Evolutionary conservation across 2,797 vertebrate genomes (phyloP).

Genomic region (Gila robusta): DNA sequence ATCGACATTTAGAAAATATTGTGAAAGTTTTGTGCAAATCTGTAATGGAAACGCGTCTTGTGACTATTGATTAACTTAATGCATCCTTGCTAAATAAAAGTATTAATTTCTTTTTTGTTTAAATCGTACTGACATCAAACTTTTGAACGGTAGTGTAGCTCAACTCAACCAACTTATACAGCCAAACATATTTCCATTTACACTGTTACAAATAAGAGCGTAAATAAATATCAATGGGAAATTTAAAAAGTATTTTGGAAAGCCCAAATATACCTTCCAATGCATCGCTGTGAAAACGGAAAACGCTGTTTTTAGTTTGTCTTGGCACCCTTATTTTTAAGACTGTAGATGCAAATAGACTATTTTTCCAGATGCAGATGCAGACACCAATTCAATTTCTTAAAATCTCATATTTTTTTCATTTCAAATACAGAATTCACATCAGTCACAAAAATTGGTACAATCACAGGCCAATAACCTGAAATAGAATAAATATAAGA

Average conservation of each 20-base stretch:
- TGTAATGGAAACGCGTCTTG: too few species aligned
- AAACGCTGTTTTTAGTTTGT: not conserved
- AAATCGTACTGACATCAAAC: too few species aligned
- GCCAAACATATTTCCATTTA: too few species aligned
- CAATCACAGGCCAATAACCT: slow-evolving; percentile 44
- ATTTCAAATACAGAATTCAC: slow-evolving; percentile 25
- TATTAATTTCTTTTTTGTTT: too few species aligned
- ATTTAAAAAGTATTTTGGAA: not conserved
- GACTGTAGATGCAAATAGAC: not conserved
- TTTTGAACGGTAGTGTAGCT: too few species aligned
- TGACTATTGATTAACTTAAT: too few species aligned
- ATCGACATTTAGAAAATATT: too few species aligned
- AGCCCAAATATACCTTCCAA: not conserved
- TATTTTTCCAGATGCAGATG: too few species aligned
- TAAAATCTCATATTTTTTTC: slow-evolving; percentile 25
- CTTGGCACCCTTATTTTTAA: not conserved
- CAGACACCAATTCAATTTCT: not conserved
- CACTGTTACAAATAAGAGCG: too few species aligned
- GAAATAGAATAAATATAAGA: slow-evolving; percentile 42
- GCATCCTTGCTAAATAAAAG: too few species aligned
- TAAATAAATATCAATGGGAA: not conserved
- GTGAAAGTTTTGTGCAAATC: too few species aligned
- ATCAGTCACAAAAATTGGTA: slow-evolving; percentile 25
- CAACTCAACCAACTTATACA: too few species aligned
- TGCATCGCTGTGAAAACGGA: not conserved